Evolutionary conservation across 2,113 vertebrate genomes (phyloP).

Genomic region (Malurus melanocephalus): DNA sequence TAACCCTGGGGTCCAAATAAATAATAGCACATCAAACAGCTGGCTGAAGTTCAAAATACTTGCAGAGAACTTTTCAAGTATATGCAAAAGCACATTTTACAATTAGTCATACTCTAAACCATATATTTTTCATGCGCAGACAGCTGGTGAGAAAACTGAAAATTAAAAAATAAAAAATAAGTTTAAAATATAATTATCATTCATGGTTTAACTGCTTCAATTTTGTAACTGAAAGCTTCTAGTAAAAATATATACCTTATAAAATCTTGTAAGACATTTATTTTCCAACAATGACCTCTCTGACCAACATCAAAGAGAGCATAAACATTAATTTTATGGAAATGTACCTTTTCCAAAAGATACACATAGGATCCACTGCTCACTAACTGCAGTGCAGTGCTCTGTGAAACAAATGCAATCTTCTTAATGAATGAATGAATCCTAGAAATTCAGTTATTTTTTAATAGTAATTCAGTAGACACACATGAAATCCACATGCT

Average conservation of each 20-base stretch:
- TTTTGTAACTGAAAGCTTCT: neutral
- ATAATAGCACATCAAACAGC: neutral
- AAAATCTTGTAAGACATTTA: neutral
- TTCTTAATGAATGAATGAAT: constrained; percentile 51
- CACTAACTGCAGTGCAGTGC: constrained; percentile 68
- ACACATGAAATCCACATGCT: neutral
- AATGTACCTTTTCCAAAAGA: constrained; percentile 67
- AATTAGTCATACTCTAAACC: neutral
- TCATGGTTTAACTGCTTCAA: neutral
- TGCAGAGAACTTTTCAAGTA: neutral
- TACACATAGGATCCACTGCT: constrained; percentile 33
- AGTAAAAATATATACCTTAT: neutral
- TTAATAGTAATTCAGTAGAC: neutral
- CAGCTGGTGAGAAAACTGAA: neutral
- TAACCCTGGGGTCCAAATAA: neutral
- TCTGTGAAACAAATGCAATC: constrained; percentile 48
- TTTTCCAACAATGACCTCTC: neutral
- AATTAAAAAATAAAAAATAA: neutral
- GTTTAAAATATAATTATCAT: neutral
- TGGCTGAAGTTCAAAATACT: neutral
- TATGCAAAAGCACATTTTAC: neutral
- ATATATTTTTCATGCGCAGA: neutral
- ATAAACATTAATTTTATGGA: neutral
- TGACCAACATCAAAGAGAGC: neutral
- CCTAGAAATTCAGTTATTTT: constrained; percentile 67